Percentiles rank a stretch among this genome's conserved stretches.
Conservation (phyloP, 2,888 invertebrate species). For the Agrotis exclamationis region DNA sequence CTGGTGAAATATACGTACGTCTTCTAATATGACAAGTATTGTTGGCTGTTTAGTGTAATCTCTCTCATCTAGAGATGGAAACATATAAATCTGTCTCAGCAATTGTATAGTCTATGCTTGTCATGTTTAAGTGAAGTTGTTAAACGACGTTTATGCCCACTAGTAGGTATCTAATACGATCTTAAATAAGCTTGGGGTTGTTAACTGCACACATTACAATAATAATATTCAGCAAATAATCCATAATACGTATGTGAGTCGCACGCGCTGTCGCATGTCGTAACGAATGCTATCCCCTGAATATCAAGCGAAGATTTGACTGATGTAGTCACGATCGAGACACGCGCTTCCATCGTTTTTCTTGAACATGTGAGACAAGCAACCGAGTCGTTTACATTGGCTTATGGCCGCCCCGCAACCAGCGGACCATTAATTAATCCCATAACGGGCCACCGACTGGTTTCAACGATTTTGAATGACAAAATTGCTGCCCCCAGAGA, state of each 20-base stretch:
- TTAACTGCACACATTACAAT: conserved; percentile 69
- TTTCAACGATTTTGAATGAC: conserved; percentile 84
- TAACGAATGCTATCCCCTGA: conserved; percentile 83
- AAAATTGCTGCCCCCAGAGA: conserved; percentile 78
- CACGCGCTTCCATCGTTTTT: conserved; percentile 84
- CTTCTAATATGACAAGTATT: conserved; percentile 12
- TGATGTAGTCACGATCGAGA: conserved; percentile 85
- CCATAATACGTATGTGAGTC: conserved; percentile 74
- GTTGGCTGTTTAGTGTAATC: background rate
- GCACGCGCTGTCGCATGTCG: conserved; percentile 73
- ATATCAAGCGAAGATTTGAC: conserved; percentile 87
- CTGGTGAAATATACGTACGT: conserved; percentile 17
- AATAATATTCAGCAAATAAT: conserved; percentile 76
- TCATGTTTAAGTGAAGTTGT: background rate
- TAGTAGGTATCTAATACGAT: conserved; percentile 33
- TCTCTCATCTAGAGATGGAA: background rate
- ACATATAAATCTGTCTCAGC: background rate
- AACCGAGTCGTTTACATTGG: conserved; percentile 78
- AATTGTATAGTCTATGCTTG: background rate
- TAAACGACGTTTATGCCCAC: conserved; percentile 9
- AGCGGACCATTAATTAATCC: conserved; percentile 82
- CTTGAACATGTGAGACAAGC: conserved; percentile 75
- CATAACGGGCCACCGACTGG: conserved; percentile 79
- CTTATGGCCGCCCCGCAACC: conserved; percentile 77
- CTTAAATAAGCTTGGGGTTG: conserved; percentile 51